A percentile compares a stretch with the other conserved stretches of the same genome.
Conservation (phyloP, 1,140 invertebrate genomes). For the Limonius californicus region DNA sequence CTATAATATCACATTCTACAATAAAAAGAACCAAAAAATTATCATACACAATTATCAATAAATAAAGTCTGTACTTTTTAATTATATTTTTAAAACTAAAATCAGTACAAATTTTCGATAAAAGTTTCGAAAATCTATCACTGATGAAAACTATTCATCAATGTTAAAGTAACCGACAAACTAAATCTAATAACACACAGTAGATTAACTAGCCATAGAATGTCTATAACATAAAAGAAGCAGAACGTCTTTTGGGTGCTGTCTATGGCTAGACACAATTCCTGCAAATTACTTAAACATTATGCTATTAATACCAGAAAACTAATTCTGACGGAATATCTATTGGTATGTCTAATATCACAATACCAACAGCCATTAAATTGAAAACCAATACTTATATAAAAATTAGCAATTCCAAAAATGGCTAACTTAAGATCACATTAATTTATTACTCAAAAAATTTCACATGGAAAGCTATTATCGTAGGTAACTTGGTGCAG, state of each 20-base stretch:
- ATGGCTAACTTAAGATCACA: not conserved
- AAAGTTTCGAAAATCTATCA: too few species aligned
- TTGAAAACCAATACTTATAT: not conserved
- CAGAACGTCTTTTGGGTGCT: not conserved
- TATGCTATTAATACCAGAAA: not conserved
- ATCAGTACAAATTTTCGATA: too few species aligned
- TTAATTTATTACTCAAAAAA: not conserved
- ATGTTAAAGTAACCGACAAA: too few species aligned
- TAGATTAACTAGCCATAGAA: too few species aligned
- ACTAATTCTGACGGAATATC: not conserved
- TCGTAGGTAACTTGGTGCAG: not conserved
- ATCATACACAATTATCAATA: too few species aligned
- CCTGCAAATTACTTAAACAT: not conserved
- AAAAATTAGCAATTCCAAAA: not conserved
- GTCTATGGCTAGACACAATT: not conserved
- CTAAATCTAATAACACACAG: too few species aligned
- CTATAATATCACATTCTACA: too few species aligned
- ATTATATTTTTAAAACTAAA: too few species aligned
- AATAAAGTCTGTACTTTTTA: too few species aligned
- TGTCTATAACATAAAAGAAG: too few species aligned
- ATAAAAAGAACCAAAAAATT: too few species aligned
- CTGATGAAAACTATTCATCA: too few species aligned
- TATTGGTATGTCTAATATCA: constrained; percentile 1
- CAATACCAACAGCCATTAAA: not conserved
- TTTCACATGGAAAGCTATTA: not conserved